Percentiles rank a stretch among this genome's conserved stretches.
phyloP scores from a whole-genome alignment of 2,888 invertebrate genomes.

The Byasa hedistus region DNA sequence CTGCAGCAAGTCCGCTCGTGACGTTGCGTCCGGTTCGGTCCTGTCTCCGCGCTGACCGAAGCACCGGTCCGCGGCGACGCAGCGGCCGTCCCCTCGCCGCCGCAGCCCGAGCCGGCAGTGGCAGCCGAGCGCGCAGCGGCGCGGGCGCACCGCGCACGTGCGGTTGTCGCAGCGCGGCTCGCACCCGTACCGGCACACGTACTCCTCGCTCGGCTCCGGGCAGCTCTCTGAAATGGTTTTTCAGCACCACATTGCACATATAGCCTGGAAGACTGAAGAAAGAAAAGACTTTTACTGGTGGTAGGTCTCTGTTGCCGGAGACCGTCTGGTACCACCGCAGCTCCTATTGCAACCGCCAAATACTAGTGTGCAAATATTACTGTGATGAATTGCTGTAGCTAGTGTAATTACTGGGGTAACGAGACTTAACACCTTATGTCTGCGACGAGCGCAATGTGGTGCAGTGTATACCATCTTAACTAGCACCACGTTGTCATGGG shows the following conservation, averaged over 20 bases:
- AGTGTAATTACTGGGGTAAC: too few relatives aligned
- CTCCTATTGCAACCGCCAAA: too few relatives aligned
- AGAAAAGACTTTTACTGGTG: too few relatives aligned
- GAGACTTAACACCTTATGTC: too few relatives aligned
- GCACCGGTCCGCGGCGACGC: constrained; percentile 36
- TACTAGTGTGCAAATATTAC: too few relatives aligned
- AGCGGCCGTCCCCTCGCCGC: constrained; percentile 43
- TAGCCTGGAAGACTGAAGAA: too few relatives aligned
- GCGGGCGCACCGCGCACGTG: constrained; percentile 40
- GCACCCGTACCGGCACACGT: constrained; percentile 59
- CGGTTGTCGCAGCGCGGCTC: constrained; percentile 47
- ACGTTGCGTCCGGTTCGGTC: neutral
- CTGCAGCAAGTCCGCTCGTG: neutral
- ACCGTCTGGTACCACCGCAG: too few relatives aligned
- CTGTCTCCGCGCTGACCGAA: neutral
- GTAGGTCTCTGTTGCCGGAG: too few relatives aligned
- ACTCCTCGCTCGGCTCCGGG: constrained; percentile 50
- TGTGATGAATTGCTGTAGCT: too few relatives aligned
- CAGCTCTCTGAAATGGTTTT: constrained; percentile 48
- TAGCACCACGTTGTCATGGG: too few relatives aligned
- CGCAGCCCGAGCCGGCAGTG: constrained; percentile 52
- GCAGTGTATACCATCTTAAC: too few relatives aligned
- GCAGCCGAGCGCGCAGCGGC: constrained; percentile 55
- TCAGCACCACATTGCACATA: neutral
- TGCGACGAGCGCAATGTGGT: too few relatives aligned